These are phyloP conservation scores for Peromyscus maniculatus DNA, from an alignment of 2,113 vertebrate genomes.

Conservation along the genomic window DNA sequence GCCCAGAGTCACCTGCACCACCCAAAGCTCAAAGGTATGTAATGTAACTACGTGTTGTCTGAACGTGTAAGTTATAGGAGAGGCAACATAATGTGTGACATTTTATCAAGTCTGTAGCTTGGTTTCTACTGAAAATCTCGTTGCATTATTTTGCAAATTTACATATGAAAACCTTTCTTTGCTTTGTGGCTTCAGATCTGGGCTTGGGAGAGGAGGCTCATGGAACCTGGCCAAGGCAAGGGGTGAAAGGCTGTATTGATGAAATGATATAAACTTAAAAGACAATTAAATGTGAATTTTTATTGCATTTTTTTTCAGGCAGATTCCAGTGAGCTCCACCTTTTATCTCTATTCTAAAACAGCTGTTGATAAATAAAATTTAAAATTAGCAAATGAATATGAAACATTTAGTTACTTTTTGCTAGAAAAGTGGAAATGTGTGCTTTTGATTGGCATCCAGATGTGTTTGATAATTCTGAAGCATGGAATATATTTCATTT, in stretches of 20 bases:
- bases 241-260: not conserved
- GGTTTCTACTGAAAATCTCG: not conserved
- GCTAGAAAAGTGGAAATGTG: not conserved
- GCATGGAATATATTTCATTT: not conserved
- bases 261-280: not conserved
- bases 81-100: not conserved
- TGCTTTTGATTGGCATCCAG: not conserved
- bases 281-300: not conserved
- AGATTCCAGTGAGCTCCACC: not conserved
- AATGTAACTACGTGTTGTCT: not conserved
- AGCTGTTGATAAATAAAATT: not conserved
- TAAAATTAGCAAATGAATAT: not conserved
- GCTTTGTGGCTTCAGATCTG: not conserved
- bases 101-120: not conserved
- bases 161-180: not conserved
- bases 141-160: conserved; percentile 27
- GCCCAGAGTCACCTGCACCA: not conserved
- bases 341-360: not conserved
- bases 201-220: not conserved
- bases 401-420: not conserved
- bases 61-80: not conserved
- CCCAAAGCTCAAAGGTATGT: not conserved
- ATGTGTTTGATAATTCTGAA: conserved; percentile 14
- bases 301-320: not conserved
- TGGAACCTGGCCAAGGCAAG: not conserved